Evolutionary conservation across 2,797 vertebrate genomes (phyloP), one percentile per base, ranked within the genome.

Genomic region (Gallinago nigripennis): DNA sequence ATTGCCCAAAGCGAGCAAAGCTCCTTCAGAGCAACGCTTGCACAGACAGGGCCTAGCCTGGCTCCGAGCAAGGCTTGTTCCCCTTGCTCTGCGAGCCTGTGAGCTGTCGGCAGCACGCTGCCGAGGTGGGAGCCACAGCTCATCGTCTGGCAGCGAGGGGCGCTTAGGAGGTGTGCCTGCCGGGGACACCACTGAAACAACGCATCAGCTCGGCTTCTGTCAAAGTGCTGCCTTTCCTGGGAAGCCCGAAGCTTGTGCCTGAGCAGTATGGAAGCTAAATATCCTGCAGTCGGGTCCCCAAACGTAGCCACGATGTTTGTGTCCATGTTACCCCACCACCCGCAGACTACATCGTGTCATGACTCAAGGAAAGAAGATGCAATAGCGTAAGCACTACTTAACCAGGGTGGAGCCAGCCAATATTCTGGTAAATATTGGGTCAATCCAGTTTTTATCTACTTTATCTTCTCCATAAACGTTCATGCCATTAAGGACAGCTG

Each of bases 391-490:
- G 33, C 23, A 20, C 35, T 93, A 30, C 68, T 94, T 82, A 94
- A 82, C 72, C 31, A 56, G 87, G 91, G 82, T 92, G 91, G 80
- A 25, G 5, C 46, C n/a, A 80, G 69, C 11, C 11, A 88, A 19
- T 72, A 88, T 94, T 95, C 82, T 82, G 31, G 77, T 86, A 83
- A 94, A 82, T 96, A 72, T 41, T 94, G 72, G 80, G 71, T 72
- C 85, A 86, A 18, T 80, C 31, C 19, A 12, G 16, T 66, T 96
- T 96, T 94, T 73, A 90, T 86, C 70, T 94, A 43, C 68, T 94
- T 93, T 76, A 92, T 90, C 73, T 88, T 90, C 86, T 86, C n/a
- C 79, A 76, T 84, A 92, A 92, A 68, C 9, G 12, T 70, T 80
- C 21, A 50, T 90, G 81, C 45, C n/a, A 14, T 85, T 71, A 79